phyloP scores from a whole-genome alignment of 2,797 vertebrate genomes.

The Bovichtus diacanthus region DNA sequence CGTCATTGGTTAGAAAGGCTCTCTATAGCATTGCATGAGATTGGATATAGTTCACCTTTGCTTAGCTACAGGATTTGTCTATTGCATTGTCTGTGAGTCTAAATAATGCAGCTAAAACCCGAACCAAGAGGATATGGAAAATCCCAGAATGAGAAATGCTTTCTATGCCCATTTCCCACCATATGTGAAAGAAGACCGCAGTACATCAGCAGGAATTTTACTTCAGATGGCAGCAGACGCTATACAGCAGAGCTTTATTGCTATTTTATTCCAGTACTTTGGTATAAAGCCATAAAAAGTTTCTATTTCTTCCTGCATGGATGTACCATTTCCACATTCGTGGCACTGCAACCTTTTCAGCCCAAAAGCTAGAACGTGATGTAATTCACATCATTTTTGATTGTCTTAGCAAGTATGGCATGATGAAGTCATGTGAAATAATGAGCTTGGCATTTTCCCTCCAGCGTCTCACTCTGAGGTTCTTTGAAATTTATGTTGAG shows the following conservation, averaged over 20 bases:
- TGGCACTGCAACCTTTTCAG: constrained; percentile 17
- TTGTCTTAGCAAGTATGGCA: constrained; percentile 12
- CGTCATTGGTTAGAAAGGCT: constrained; percentile 58
- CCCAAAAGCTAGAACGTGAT: constrained; percentile 2
- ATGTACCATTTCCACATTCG: constrained; percentile 14
- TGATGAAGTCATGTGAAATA: constrained; percentile 38
- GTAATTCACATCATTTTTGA: constrained; percentile 21
- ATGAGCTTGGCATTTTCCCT: constrained; percentile 45
- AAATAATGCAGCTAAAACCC: constrained; percentile 20
- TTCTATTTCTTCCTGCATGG: background rate
- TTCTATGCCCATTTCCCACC: background rate
- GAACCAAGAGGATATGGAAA: background rate
- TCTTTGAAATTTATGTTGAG: constrained; percentile 38
- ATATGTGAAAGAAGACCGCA: background rate
- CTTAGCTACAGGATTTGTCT: constrained; percentile 31
- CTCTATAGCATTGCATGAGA: constrained; percentile 44
- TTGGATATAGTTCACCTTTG: constrained; percentile 32
- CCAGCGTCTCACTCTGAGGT: constrained; percentile 7
- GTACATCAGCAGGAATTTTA: background rate
- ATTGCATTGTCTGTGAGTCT: constrained; percentile 21
- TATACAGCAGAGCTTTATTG: background rate
- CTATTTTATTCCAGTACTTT: constrained; percentile 1
- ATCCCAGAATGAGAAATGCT: background rate
- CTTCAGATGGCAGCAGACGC: background rate
- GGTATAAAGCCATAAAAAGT: background rate